These are phyloP conservation scores for Idris sp. DNA, from an alignment of 1,140 invertebrate genomes.

Conservation along the genomic window DNA sequence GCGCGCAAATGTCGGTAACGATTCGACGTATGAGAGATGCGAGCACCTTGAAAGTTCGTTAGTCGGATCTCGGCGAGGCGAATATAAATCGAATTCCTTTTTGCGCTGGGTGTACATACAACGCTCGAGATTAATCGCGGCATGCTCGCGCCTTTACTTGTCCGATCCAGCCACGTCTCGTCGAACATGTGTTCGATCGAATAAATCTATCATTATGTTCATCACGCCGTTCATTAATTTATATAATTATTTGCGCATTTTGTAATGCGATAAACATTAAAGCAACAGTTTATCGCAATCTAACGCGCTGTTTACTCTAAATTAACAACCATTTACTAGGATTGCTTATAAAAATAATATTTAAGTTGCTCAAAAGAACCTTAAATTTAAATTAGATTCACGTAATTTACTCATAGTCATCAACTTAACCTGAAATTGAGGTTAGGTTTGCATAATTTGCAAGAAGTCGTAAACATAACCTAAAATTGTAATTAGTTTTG, in stretches of 20 bases:
- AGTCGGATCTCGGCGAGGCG: conserved; percentile 56
- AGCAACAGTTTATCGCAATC: no score
- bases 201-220: conserved; percentile 55
- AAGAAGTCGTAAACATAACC: no score
- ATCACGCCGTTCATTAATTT: conserved; percentile 47
- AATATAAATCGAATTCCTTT: conserved; percentile 61
- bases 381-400: no score
- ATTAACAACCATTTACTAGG: no score
- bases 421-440: no score
- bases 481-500: no score
- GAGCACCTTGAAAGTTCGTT: conserved; percentile 43
- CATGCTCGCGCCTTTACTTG: conserved; percentile 32
- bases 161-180: conserved; percentile 26
- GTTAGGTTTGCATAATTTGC: no score
- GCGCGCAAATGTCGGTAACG: conserved; percentile 55
- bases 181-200: conserved; percentile 52
- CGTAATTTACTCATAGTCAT: no score
- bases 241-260: conserved; percentile 45
- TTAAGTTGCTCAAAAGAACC: no score
- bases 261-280: conserved; percentile 1
- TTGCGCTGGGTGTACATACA: conserved; percentile 53
- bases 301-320: no score
- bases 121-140: conserved; percentile 62
- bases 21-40: conserved; percentile 45
- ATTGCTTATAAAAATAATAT: no score